Base-by-base conservation (phyloP, 2,888 invertebrate genomes). In the Phaedon cochleariae region DNA sequence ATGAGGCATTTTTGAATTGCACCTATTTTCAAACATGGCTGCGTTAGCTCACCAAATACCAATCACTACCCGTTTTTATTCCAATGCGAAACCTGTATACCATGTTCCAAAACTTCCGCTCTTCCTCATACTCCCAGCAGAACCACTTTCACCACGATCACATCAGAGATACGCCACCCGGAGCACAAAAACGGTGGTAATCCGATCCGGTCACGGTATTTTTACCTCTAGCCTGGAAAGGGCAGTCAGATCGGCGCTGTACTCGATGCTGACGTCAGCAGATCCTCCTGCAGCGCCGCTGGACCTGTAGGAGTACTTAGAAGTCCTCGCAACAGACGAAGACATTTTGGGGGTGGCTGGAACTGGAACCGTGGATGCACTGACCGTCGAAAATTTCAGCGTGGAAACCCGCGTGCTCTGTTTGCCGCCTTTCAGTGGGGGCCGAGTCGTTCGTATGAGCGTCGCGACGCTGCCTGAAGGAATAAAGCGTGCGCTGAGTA, bases 171-270 rank as follows among this genome's bases (percentile, higher is more conserved):
- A 41, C 12, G 1, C 15, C n/a, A n/a, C 15, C 41, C 41, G 41
- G 15, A 41, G 15, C n/a, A 15, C 41, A 10, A 12, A 15, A 41
- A 41, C 3, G 15, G 41, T 1, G 26, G 41, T n/a, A 41, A 41
- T 6, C 41, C 41, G 41, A 41, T 41, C 41, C 41, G 41, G 9
- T 10, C 15, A 15, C 41, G 41, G 6, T 74, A 70, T 82, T 81
- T 88, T 88, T 93, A 96, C 96, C 95, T 96, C 96, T 87, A 96
- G 92, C 86, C 96, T 93, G 87, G 95, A 92, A 86, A 96, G 91
- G 86, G 95, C 93, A 87, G 93, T 94, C 86, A 96, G 88, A 88
- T 96, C 96, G 87, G 94, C 90, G 87, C 92, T 92, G 87, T 96
- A 96, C 88, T 96, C 96, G 88, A 96, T 95, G 90, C 92, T 95